Conservation (phyloP, 2,888 invertebrate genomes). For the Chrysodeixis includens region DNA sequence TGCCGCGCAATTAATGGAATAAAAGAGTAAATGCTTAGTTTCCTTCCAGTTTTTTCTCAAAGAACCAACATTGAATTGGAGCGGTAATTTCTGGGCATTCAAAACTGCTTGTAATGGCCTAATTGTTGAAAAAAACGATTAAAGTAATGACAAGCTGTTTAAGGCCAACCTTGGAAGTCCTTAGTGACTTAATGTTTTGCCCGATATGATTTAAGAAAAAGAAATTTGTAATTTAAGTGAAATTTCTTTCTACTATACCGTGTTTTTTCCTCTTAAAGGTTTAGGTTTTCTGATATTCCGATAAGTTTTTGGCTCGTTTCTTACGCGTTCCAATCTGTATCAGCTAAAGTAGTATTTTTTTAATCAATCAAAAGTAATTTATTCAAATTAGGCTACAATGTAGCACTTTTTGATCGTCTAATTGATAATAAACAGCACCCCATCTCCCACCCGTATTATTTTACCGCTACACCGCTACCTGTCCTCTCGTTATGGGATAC, state of each 20-base stretch:
- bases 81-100: constrained; percentile 33
- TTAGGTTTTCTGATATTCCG: no score
- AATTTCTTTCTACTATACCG: background rate
- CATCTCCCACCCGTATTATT: no score
- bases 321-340: no score
- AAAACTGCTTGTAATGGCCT: constrained; percentile 54
- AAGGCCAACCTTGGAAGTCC: constrained; percentile 30
- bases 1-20: constrained; percentile 33
- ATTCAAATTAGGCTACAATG: no score
- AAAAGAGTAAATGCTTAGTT: constrained; percentile 37
- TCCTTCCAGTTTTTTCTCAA: constrained; percentile 27
- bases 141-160: constrained; percentile 45
- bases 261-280: no score
- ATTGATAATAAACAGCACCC: no score
- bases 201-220: constrained; percentile 17
- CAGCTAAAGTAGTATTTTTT: no score
- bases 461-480: no score
- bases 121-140: constrained; percentile 52
- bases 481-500: no score
- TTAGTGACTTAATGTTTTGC: constrained; percentile 32
- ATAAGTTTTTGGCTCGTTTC: no score
- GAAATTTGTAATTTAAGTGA: constrained; percentile 2
- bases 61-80: constrained; percentile 18
- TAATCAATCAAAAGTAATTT: no score
- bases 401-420: no score